Conservation (phyloP, 2,797 vertebrate species). For the Iguana delicatissima region DNA sequence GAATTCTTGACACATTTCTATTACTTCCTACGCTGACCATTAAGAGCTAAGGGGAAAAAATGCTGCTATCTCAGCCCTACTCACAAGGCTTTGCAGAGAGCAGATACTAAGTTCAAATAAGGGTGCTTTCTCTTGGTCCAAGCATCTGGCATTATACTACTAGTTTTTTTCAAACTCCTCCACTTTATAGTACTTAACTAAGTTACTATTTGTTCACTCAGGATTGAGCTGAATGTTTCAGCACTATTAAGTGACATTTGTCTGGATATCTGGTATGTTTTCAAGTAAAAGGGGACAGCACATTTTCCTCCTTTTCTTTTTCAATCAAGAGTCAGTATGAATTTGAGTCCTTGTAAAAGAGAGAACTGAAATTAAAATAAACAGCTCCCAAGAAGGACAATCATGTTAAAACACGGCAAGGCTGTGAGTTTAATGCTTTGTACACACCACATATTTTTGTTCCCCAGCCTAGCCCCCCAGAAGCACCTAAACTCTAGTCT, state of each 20-base stretch:
- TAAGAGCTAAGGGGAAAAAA: background rate
- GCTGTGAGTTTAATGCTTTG: background rate
- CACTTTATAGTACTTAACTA: background rate
- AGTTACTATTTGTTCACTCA: background rate
- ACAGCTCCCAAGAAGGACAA: background rate
- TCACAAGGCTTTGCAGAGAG: background rate
- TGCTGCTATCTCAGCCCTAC: background rate
- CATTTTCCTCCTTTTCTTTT: background rate
- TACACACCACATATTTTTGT: background rate
- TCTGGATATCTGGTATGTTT: background rate
- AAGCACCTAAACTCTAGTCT: background rate
- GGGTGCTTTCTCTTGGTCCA: background rate
- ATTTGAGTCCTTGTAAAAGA: background rate
- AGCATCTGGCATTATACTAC: background rate
- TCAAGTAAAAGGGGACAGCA: background rate
- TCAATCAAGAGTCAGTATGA: background rate
- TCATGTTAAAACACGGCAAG: background rate
- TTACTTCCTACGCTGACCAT: background rate
- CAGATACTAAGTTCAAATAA: background rate
- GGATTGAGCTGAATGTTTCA: background rate
- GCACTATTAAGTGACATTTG: background rate
- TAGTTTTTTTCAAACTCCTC: conserved; percentile 28
- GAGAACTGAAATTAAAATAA: background rate
- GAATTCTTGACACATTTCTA: background rate
- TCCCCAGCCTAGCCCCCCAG: background rate